These are phyloP conservation scores for Aldrovandia affinis DNA, from an alignment of 2,797 vertebrate species.

Conservation along the genomic window DNA sequence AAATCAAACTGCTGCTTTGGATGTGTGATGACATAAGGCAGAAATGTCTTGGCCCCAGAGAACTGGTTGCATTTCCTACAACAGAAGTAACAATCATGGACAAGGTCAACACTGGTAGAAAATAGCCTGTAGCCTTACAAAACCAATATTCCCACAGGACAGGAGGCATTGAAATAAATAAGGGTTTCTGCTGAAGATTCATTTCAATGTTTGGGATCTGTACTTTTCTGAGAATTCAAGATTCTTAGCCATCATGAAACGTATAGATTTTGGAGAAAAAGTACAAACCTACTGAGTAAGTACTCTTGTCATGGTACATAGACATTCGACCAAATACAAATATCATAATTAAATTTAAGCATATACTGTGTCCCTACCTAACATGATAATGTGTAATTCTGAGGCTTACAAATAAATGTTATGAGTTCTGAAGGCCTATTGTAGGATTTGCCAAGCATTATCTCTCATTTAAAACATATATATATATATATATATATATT, in stretches of 20 bases:
- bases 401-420: no score
- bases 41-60: not conserved
- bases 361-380: no score
- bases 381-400: no score
- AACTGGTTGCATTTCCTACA: not conserved
- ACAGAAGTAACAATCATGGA: not conserved
- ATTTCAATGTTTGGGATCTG: not conserved
- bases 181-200: not conserved
- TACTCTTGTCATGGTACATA: not conserved
- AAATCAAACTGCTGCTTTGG: slow-evolving; percentile 1
- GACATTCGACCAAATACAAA: not conserved
- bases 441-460: no score
- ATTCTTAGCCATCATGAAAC: not conserved
- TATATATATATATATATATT: no score
- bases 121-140: slow-evolving; percentile 9
- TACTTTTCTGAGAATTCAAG: not conserved
- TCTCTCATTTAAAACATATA: no score
- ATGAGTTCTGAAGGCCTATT: no score
- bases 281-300: not conserved
- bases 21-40: slow-evolving; percentile 13
- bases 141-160: slow-evolving; percentile 1
- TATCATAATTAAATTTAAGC: not conserved
- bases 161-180: slow-evolving; percentile 12
- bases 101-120: not conserved
- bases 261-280: not conserved